Base-by-base conservation (phyloP, 2,888 invertebrate genomes). In the Drosophila ustulata region DNA sequence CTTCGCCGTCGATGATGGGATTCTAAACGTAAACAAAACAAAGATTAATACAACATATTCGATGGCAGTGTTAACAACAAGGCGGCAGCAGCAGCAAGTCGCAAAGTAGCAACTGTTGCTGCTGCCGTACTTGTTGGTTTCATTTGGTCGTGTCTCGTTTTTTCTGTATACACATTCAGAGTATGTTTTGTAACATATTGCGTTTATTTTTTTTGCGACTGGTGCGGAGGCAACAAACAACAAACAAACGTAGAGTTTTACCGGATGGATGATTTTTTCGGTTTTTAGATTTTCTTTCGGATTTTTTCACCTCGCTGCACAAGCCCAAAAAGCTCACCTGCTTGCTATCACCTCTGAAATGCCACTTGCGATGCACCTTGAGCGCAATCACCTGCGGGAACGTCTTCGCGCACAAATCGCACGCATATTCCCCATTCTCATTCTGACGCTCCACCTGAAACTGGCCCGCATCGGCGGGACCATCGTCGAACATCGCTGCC, bases 311-410 rank as follows among this genome's bases (percentile, higher is more conserved):
- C 90, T 90, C 91, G 83, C 91, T 90, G 91, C 90, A 91, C 90
- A 88, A 91, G 90, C 84, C 90, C 88, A 85, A 88, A 85, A 85
- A 85, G 91, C 91, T 92, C 91, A 92, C 92, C 91, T 92, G 92
- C 91, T 92, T 92, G 87, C 92, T 91, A 90, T 92, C 93, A 91
- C 91, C 91, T 87, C 93, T 91, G 89, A 93, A 93, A 91, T 93
- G 93, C 93, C 93, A 93, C 83, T 93, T 93, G 80, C 93, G 91
- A 90, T 93, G 93, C 74, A 93, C 93, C 88, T 93, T 92, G 61
- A 93, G 85, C 66, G 93, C 92, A 62, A 91, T 92, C 88, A 92
- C 90, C 82, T 91, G 91, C 58, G 92, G 89, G 75, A 93, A 93
- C 49, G 91, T 90, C 87, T 93, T 93, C 8, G 91, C 80, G 73